Evolutionary conservation across 2,797 vertebrate genomes (phyloP), one percentile per base, ranked within the genome.

Genomic region (Galagoides demidoff): DNA sequence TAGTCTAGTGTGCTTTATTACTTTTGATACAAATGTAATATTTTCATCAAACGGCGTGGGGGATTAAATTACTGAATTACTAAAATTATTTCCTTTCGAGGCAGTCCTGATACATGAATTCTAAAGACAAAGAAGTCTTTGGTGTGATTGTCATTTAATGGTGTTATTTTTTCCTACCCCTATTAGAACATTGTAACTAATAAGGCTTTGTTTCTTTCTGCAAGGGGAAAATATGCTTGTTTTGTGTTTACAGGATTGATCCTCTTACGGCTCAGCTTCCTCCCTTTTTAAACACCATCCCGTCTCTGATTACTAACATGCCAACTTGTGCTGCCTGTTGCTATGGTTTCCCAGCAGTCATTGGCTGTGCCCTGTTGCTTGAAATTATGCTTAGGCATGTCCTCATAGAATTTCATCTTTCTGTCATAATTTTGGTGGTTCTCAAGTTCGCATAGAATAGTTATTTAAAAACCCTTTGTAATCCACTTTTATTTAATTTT

Each of bases 261-360:
- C 59, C 52, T 85, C 64, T 92, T 92, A 43, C 7, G 86, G 45
- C 37, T 93, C 37, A 68, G 63, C 29, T 76, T 84, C 39, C 14
- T 90, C 52, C 49, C 57, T 92, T 93, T 92, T 55, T 10, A 90
- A 59, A 49, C 81, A 57, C 3, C 19, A 91, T 68, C 3, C 76
- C n/a, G 55, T 39, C 70, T 84, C 78, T 61, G 85, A 90, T 92
- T 81, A 81, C 64, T 86, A 85, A 74, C 64, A 70, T 68, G 78
- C 85, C 85, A 84, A 76, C 12, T 88, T 94, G 77, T 31, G 83
- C 73, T 88, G 90, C 82, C 63, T 94, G 96, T 97, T 97, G 97
- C 94, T 96, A 98, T 97, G 94, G 93, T 95, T 97, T 97, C 93
- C 74, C 76, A 85, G 89, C 64, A 95, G 70, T 73, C 64, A 97